Evolutionary conservation across 1,140 invertebrate species (phyloP).

Genomic region (Gonatopus flavifemur): DNA sequence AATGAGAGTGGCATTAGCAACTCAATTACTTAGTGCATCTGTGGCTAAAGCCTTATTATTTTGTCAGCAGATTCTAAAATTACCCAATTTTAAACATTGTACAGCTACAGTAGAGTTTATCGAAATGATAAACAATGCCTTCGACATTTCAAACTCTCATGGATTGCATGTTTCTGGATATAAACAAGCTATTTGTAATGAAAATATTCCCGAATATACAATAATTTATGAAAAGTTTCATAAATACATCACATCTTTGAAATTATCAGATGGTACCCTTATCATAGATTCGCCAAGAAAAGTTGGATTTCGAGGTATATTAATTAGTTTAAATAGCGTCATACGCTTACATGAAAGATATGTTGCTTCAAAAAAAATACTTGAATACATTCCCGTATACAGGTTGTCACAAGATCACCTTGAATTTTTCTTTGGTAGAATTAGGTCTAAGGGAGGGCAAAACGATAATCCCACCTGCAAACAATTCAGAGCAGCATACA

Average conservation of each 20-base stretch:
- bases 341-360: no score
- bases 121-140: slow-evolving; percentile 17
- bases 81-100: slow-evolving; percentile 25
- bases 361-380: no score
- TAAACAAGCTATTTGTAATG: slow-evolving; percentile 12
- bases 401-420: no score
- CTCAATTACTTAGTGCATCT: slow-evolving; percentile 38
- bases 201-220: slow-evolving; percentile 10
- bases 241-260: slow-evolving; percentile 2
- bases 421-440: no score
- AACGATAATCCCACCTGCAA: no score
- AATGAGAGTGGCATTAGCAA: slow-evolving; percentile 36
- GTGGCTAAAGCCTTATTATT: slow-evolving; percentile 29
- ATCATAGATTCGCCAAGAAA: slow-evolving; percentile 13
- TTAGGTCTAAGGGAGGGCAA: no score
- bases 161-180: slow-evolving; percentile 10
- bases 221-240: neutral
- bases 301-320: slow-evolving; percentile 32
- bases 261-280: neutral
- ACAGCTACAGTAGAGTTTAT: slow-evolving; percentile 29
- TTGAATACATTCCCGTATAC: no score
- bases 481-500: no score
- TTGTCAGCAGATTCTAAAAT: slow-evolving; percentile 21
- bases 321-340: slow-evolving; percentile 21
- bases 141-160: slow-evolving; percentile 28